Conservation (phyloP, 1,140 invertebrate genomes). For the Cherax destructor region DNA sequence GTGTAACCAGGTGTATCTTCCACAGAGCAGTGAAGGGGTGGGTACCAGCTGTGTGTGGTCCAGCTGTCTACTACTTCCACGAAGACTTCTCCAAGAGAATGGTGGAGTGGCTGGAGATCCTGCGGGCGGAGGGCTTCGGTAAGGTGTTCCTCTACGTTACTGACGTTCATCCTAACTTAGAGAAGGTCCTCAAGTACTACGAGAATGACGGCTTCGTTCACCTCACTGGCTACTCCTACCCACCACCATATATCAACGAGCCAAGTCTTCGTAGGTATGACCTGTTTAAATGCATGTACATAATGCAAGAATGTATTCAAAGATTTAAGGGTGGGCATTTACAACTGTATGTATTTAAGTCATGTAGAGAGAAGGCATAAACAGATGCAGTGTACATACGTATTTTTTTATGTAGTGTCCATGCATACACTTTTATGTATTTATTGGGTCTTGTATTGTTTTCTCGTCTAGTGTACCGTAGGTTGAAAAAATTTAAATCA, state of each 20-base stretch:
- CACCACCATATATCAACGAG: slow-evolving; percentile 56
- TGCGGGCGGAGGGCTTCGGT: slow-evolving; percentile 47
- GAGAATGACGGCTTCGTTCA: slow-evolving; percentile 54
- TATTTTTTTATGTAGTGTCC: too few species aligned
- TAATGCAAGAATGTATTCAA: too few species aligned
- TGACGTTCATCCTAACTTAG: slow-evolving; percentile 57
- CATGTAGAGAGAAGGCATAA: too few species aligned
- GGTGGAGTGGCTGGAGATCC: slow-evolving; percentile 64
- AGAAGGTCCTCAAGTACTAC: slow-evolving; percentile 60
- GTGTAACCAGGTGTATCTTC: too few species aligned
- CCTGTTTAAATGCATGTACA: not conserved
- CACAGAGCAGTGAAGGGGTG: not conserved
- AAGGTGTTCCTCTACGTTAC: slow-evolving; percentile 53
- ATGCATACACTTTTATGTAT: too few species aligned
- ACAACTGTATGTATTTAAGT: too few species aligned
- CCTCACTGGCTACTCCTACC: slow-evolving; percentile 52
- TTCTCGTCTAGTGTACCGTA: too few species aligned
- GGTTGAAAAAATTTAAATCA: too few species aligned
- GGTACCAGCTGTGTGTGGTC: slow-evolving; percentile 54
- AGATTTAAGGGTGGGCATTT: too few species aligned
- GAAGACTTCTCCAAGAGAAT: slow-evolving; percentile 51
- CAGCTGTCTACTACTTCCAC: slow-evolving; percentile 65
- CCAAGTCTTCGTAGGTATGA: slow-evolving; percentile 70
- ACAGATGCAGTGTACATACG: too few species aligned
- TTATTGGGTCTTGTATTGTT: too few species aligned